phyloP scores from a whole-genome alignment of 2,888 invertebrate species.

The Drosophila quasianomalipes region DNA sequence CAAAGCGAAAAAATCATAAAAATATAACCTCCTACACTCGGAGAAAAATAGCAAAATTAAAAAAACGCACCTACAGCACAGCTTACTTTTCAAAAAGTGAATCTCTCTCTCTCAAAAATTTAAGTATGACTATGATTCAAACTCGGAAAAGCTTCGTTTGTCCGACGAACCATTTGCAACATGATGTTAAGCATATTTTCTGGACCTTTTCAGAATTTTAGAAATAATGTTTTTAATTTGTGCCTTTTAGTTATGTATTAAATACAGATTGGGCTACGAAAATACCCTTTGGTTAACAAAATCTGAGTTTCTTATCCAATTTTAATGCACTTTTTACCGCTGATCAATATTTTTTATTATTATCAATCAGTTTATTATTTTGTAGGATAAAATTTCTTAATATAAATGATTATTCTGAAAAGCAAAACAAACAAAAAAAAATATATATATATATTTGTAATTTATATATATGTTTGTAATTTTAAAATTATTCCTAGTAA shows the following conservation, averaged over 20 bases:
- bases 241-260: too few species aligned
- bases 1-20: slow-evolving; percentile 50
- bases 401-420: background rate
- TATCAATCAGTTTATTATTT: background rate
- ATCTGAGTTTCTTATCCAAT: background rate
- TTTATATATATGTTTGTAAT: background rate
- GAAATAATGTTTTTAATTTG: background rate
- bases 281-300: background rate
- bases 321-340: background rate
- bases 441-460: background rate
- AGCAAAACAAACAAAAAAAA: background rate
- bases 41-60: background rate
- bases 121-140: background rate
- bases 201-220: background rate
- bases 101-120: background rate
- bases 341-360: too few species aligned
- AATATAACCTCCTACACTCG: slow-evolving; percentile 1
- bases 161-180: background rate
- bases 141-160: background rate
- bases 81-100: background rate
- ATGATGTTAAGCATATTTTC: background rate
- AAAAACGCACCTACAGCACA: background rate
- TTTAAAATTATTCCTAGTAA: background rate
- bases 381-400: background rate
- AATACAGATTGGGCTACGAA: too few species aligned